Evolutionary conservation across 2,113 vertebrate genomes (phyloP), one percentile per base, ranked within the genome.

Genomic region (Otolemur garnettii): DNA sequence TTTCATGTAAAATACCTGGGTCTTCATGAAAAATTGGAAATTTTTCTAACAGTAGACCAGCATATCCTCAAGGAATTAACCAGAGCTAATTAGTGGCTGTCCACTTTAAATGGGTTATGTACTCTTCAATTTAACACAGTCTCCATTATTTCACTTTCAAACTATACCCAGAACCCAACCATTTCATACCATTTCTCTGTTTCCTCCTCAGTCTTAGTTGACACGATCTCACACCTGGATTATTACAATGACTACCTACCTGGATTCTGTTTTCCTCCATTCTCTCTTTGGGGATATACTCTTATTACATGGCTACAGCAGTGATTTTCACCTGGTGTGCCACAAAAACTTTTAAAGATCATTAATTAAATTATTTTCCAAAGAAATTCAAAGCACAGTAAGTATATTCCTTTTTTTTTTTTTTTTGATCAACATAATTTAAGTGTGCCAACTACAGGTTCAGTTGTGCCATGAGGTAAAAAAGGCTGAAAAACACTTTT

Each of bases 21-120:
- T 85, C 24, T 72, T 60, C 7, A 21, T 79, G 35, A 93, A 79
- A 88, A 69, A 83, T 0, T 55, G 7, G 26, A 96, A 87, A 30
- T 84, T 83, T 84, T 94, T 74, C 28, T 72, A 94, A 93, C 22
- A 55, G 69, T 7, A 90, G 28, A 45, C 45, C 62, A 91, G 59
- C 1, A 88, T 62, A 38, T 33, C 72, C 87, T 85, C 53, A 62
- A 80, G 57, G 28, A 97, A 92, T 89, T 69, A 96, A 77, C 22
- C 66, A 30, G 28, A 95, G 21, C 19, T 80, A 90, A 60, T 59
- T 69, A 66, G 28, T 72, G 45, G 21, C 21, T 92, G 21, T 66
- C 62, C 55, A 94, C 33, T 89, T 91, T 57, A 75, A 30, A 88
- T 28, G 8, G n/a, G 19, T 50, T 91, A 45, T 50, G 35, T 57